Percentiles rank a stretch among this genome's conserved stretches.
Conservation (phyloP, 2,888 invertebrate species). For the Omphaloscelis lunosa region DNA sequence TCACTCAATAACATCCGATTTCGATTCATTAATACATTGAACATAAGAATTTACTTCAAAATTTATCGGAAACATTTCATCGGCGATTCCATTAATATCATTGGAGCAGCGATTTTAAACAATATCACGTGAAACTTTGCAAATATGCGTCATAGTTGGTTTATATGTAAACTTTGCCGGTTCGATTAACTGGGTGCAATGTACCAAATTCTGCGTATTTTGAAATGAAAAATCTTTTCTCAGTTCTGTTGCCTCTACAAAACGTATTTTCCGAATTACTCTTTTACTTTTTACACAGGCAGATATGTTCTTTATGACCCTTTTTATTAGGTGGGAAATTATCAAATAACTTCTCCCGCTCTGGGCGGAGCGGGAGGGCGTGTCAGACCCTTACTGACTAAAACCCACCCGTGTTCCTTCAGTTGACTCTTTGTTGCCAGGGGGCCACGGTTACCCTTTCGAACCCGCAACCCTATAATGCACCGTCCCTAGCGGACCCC, state of each 20-base stretch:
- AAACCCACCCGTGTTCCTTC: too few relatives aligned
- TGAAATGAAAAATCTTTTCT: neutral
- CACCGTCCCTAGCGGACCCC: too few relatives aligned
- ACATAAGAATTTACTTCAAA: conserved; percentile 24
- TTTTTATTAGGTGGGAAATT: too few relatives aligned
- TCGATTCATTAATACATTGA: conserved; percentile 34
- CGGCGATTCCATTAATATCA: conserved; percentile 33
- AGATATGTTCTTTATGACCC: neutral
- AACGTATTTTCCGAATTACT: neutral
- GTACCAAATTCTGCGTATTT: neutral
- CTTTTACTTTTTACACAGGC: too few relatives aligned
- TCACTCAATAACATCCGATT: conserved; percentile 44
- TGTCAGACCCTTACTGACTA: too few relatives aligned
- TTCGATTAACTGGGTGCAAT: neutral
- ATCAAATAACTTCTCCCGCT: too few relatives aligned
- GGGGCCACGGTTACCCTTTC: too few relatives aligned
- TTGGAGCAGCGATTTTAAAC: conserved; percentile 29
- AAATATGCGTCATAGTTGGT: conserved; percentile 32
- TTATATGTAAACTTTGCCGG: conserved; percentile 14
- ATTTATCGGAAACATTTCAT: conserved; percentile 18
- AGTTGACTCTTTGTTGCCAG: too few relatives aligned
- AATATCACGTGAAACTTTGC: conserved; percentile 4
- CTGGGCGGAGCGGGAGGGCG: too few relatives aligned
- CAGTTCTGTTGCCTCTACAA: neutral
- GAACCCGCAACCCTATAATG: too few relatives aligned